These are phyloP conservation scores for Thera britannica DNA, from an alignment of 2,888 invertebrate species.

Conservation along the genomic window DNA sequence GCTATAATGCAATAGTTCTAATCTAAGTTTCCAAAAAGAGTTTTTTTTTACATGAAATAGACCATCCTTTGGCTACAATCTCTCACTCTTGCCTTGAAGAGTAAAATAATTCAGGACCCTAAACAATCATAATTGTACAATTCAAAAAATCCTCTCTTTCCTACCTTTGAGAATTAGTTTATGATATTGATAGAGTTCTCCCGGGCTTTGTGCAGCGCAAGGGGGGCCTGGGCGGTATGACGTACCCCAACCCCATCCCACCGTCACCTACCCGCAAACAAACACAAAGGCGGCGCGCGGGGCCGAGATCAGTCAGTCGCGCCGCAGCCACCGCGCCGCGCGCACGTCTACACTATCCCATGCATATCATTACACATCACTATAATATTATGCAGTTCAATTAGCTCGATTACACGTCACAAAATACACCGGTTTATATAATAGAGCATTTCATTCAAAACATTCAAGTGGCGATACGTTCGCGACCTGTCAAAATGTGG, in stretches of 20 bases:
- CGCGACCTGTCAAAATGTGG: constrained; percentile 81
- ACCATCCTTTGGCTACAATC: no score
- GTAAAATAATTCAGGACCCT: no score
- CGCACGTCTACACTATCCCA: constrained; percentile 54
- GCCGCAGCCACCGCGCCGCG: constrained; percentile 70
- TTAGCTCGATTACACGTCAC: constrained; percentile 46
- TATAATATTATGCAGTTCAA: constrained; percentile 64
- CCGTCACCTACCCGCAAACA: constrained; percentile 52
- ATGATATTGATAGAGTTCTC: constrained; percentile 52
- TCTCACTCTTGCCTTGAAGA: no score
- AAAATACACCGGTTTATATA: constrained; percentile 44
- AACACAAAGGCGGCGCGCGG: constrained; percentile 50
- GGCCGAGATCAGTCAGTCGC: constrained; percentile 61
- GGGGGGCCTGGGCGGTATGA: constrained; percentile 51
- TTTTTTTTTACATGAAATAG: no score
- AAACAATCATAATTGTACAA: no score
- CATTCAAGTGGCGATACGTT: constrained; percentile 11
- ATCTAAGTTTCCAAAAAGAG: no score
- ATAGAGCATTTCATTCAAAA: constrained; percentile 15
- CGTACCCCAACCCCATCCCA: constrained; percentile 56
- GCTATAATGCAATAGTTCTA: no score
- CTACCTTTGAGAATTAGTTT: constrained; percentile 33
- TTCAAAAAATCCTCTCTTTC: no score
- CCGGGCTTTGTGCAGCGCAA: constrained; percentile 50
- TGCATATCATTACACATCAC: constrained; percentile 64